phyloP scores from a whole-genome alignment of 1,140 invertebrate genomes.

The Teleopsis dalmanni region DNA sequence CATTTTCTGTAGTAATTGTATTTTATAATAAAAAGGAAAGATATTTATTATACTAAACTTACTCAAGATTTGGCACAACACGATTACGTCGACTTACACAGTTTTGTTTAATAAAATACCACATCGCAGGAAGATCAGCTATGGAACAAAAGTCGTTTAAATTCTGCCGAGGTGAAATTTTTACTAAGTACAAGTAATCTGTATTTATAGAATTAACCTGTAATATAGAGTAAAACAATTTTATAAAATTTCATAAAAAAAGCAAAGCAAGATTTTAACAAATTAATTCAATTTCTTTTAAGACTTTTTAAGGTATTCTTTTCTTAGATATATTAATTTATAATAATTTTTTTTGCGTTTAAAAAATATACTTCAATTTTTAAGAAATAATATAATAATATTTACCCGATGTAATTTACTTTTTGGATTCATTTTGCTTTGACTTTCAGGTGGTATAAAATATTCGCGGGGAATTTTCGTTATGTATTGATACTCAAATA shows the following conservation, averaged over 20 bases:
- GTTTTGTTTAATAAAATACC: conserved; percentile 55
- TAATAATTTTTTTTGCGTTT: conserved; percentile 1
- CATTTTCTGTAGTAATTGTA: conserved; percentile 46
- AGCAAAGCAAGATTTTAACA: too few relatives aligned
- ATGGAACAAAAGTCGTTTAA: conserved; percentile 44
- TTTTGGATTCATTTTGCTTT: conserved; percentile 24
- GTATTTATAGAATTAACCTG: conserved; percentile 45
- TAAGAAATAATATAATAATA: neutral
- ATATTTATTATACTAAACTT: conserved; percentile 18
- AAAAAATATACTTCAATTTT: neutral
- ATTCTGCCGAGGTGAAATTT: conserved; percentile 48
- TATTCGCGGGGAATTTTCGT: conserved; percentile 48
- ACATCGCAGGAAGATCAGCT: conserved; percentile 49
- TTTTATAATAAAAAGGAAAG: neutral
- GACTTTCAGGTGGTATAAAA: conserved; percentile 49
- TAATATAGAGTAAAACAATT: too few relatives aligned
- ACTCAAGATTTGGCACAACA: conserved; percentile 56
- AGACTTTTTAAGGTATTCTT: too few relatives aligned
- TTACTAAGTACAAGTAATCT: conserved; percentile 49
- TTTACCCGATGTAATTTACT: conserved; percentile 29
- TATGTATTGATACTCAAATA: conserved; percentile 50
- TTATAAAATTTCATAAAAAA: too few relatives aligned
- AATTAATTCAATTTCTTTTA: too few relatives aligned
- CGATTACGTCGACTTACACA: conserved; percentile 49
- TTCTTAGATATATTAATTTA: neutral